Percentiles rank a stretch among this genome's conserved stretches.
Evolutionary conservation across 2,888 invertebrate species (phyloP).

Genomic region (Eumerus sabulonum): DNA sequence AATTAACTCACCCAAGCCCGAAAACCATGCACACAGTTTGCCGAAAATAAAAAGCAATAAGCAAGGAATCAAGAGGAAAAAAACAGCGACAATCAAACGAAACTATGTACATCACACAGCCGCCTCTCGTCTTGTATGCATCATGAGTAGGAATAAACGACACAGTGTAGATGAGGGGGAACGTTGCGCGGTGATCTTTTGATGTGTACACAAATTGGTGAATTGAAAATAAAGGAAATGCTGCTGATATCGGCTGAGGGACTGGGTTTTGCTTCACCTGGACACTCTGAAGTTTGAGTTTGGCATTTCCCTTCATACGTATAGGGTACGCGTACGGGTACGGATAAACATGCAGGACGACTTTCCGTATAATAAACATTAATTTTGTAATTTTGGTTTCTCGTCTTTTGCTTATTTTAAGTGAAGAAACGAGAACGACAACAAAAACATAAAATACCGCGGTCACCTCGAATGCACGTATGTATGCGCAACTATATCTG

Average conservation of each 20-base stretch:
- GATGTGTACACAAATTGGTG: conserved; percentile 23
- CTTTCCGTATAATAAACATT: neutral
- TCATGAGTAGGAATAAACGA: too few relatives aligned
- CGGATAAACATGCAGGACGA: conserved; percentile 40
- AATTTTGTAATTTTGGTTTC: conserved; percentile 45
- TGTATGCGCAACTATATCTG: conserved; percentile 18
- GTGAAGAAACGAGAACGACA: conserved; percentile 1
- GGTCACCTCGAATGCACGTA: conserved; percentile 49
- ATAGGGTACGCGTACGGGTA: too few relatives aligned
- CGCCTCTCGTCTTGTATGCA: too few relatives aligned
- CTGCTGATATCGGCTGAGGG: conserved; percentile 28
- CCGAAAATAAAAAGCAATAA: conserved; percentile 37
- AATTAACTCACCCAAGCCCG: conserved; percentile 34
- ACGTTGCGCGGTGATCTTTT: conserved; percentile 44
- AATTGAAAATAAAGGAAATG: conserved; percentile 27
- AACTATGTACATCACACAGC: neutral
- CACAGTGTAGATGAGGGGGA: too few relatives aligned
- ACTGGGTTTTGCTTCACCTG: conserved; percentile 7
- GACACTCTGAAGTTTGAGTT: too few relatives aligned
- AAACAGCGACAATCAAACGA: conserved; percentile 20
- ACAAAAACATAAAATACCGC: too few relatives aligned
- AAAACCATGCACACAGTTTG: conserved; percentile 3
- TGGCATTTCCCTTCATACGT: too few relatives aligned
- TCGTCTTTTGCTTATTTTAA: conserved; percentile 21
- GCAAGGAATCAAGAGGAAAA: conserved; percentile 5